Evolutionary conservation across 2,113 vertebrate species (phyloP).

Genomic region (Aleadryas rufinucha): DNA sequence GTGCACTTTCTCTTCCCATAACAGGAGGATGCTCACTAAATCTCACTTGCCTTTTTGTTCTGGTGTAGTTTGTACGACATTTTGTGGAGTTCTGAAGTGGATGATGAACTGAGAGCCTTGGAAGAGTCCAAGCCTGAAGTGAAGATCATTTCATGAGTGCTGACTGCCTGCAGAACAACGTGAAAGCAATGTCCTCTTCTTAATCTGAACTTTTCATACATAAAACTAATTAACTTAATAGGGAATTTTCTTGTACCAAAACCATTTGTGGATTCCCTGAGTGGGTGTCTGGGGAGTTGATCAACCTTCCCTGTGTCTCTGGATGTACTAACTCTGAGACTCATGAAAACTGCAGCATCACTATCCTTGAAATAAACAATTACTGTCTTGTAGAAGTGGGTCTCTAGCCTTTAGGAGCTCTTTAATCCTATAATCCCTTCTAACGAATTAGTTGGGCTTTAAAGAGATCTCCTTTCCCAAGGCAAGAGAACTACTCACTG

Average conservation of each 20-base stretch:
- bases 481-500: not conserved
- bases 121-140: slow-evolving; percentile 57
- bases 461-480: not conserved
- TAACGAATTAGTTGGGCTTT: not conserved
- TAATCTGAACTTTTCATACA: not conserved
- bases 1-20: not conserved
- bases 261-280: not conserved
- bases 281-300: not conserved
- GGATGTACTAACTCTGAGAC: not conserved
- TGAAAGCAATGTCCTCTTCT: not conserved
- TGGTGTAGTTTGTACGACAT: slow-evolving; percentile 66
- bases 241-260: slow-evolving; percentile 12
- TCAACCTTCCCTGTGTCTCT: not conserved
- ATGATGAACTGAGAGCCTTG: slow-evolving; percentile 52
- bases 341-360: not conserved
- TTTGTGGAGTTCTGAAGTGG: slow-evolving; percentile 51
- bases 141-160: slow-evolving; percentile 65
- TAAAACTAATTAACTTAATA: slow-evolving; percentile 38
- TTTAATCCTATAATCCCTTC: slow-evolving; percentile 20
- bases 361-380: slow-evolving; percentile 8
- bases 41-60: not conserved
- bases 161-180: not conserved
- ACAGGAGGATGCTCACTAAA: not conserved
- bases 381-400: slow-evolving; percentile 7
- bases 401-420: slow-evolving; percentile 7